Percentiles rank a stretch among this genome's conserved stretches.
These are phyloP conservation scores for Dysidea cf. avara DNA, from an alignment of 37 sponge, comb jelly and placozoan genomes.

Conservation along the genomic window DNA sequence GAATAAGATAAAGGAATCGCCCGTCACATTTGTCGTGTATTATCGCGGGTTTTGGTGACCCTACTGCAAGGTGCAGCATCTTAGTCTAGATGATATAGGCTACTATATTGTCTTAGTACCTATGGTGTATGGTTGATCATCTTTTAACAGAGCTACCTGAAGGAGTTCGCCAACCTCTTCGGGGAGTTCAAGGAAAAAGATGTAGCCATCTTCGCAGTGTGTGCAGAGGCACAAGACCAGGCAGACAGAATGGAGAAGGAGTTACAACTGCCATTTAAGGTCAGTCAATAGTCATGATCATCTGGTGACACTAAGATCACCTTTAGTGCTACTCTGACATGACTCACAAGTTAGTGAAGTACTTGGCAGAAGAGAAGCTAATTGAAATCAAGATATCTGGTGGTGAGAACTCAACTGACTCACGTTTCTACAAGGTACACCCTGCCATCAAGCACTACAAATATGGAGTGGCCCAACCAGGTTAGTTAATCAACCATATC, in stretches of 20 bases:
- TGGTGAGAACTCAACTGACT: constrained; percentile 61
- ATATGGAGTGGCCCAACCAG: constrained; percentile 78
- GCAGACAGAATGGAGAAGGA: constrained; percentile 42
- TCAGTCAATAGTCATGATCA: background rate
- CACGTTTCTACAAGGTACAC: constrained; percentile 62
- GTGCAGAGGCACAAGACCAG: constrained; percentile 68
- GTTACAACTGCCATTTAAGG: constrained; percentile 45
- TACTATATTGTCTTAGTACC: background rate
- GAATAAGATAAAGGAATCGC: too few species aligned
- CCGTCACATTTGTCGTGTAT: constrained; percentile 78
- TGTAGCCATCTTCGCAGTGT: constrained; percentile 72
- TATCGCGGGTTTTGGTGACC: constrained; percentile 91
- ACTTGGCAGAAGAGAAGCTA: constrained; percentile 45
- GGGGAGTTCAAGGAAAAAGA: constrained; percentile 70
- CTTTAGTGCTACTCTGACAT: constrained; percentile 67
- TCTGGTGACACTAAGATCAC: background rate
- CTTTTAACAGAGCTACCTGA: constrained; percentile 71
- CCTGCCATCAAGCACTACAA: constrained; percentile 65
- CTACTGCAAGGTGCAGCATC: constrained; percentile 74
- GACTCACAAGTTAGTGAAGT: constrained; percentile 61
- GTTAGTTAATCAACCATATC: background rate
- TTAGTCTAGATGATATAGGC: background rate
- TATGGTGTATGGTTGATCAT: background rate
- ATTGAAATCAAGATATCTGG: constrained; percentile 51
- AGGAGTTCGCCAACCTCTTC: constrained; percentile 71